Conservation (phyloP, 2,797 vertebrate species). For the Taenioides sp. region DNA sequence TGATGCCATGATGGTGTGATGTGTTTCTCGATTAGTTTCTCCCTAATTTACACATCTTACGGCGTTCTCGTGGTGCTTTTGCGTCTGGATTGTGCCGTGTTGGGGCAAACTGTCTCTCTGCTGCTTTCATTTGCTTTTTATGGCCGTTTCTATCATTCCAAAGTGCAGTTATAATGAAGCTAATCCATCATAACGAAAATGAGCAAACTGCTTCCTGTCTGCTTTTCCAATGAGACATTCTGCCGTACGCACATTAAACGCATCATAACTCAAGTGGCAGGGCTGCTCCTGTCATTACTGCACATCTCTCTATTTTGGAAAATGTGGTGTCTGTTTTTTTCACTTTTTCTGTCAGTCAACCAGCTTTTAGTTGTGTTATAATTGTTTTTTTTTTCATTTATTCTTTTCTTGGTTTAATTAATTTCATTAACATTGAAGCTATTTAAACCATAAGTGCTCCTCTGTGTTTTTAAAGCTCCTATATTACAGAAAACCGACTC, state of each 20-base stretch:
- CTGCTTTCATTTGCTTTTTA: neutral
- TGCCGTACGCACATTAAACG: neutral
- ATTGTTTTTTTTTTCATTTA: neutral
- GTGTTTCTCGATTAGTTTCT: no score
- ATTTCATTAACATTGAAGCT: no score
- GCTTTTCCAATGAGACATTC: constrained; percentile 6
- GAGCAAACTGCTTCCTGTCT: constrained; percentile 2
- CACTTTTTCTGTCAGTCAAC: neutral
- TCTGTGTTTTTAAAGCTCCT: no score
- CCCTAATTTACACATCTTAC: no score
- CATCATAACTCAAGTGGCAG: neutral
- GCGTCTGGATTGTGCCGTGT: no score
- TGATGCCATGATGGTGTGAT: no score
- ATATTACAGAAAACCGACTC: no score
- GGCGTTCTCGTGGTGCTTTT: no score
- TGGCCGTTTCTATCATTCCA: neutral
- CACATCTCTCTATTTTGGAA: neutral
- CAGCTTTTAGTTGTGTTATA: neutral
- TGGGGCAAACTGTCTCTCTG: no score
- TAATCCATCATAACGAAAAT: constrained; percentile 7
- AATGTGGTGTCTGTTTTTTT: neutral
- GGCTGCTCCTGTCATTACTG: neutral
- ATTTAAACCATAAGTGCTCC: no score
- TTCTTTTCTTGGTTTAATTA: no score
- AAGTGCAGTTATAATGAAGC: neutral